Percentiles rank a stretch among this genome's conserved stretches.
Evolutionary conservation across 2,113 vertebrate species (phyloP).

Genomic region (Tapirus terrestris): DNA sequence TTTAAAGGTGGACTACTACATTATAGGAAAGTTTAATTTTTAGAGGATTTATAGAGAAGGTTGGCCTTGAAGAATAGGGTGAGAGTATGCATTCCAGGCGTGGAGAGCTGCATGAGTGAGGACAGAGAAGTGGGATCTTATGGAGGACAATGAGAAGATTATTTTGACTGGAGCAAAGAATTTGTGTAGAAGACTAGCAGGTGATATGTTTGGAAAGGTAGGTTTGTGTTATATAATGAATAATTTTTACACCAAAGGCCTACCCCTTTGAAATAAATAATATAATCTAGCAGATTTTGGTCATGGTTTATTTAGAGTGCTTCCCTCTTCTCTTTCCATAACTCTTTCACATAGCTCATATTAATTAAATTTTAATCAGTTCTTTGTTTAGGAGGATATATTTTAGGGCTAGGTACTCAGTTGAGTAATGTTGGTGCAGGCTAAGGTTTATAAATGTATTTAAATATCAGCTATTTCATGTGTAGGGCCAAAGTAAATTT

Average conservation of each 20-base stretch:
- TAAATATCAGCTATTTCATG: slow-evolving; percentile 27
- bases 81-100: background rate
- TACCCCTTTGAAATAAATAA: slow-evolving; percentile 6
- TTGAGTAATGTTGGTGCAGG: slow-evolving; percentile 13
- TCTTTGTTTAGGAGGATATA: background rate
- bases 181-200: background rate
- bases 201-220: slow-evolving; percentile 30
- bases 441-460: background rate
- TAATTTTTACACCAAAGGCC: background rate
- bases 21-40: background rate
- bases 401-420: slow-evolving; percentile 31
- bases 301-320: background rate
- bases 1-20: background rate
- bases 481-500: background rate
- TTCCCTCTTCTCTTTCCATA: background rate
- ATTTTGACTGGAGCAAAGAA: slow-evolving; percentile 12
- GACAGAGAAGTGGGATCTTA: background rate
- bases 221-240: background rate
- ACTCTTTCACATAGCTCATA: background rate
- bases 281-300: background rate
- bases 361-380: slow-evolving; percentile 43
- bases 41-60: background rate
- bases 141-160: background rate
- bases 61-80: background rate
- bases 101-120: background rate